Conservation (phyloP, 2,888 invertebrate species). For the Drosophila histrio region DNA sequence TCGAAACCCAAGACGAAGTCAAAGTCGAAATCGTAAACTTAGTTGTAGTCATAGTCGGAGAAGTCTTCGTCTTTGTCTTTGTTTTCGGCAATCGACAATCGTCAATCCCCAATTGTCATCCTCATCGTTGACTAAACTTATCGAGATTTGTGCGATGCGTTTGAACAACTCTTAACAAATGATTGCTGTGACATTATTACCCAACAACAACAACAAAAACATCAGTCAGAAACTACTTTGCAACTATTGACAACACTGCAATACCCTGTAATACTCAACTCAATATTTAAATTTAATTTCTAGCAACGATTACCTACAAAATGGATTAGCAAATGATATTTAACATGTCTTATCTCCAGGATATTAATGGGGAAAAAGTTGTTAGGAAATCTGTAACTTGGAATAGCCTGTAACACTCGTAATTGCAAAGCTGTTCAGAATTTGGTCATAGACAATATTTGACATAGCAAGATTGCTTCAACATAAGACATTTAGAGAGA, state of each 20-base stretch:
- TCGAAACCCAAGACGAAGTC: neutral
- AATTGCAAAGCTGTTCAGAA: too few relatives aligned
- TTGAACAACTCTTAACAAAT: conserved; percentile 50
- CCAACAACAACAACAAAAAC: conserved; percentile 28
- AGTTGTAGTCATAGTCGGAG: conserved; percentile 11
- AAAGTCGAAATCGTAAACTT: conserved; percentile 1
- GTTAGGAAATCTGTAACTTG: too few relatives aligned
- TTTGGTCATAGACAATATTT: too few relatives aligned
- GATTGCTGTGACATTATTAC: conserved; percentile 61
- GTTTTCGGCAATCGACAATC: conserved; percentile 13
- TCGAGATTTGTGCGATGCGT: conserved; percentile 39
- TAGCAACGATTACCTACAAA: too few relatives aligned
- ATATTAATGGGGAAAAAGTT: too few relatives aligned
- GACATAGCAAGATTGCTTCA: too few relatives aligned
- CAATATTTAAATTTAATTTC: too few relatives aligned
- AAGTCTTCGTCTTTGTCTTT: neutral
- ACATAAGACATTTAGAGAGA: too few relatives aligned
- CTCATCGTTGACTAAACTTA: conserved; percentile 23
- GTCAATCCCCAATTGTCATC: conserved; percentile 43
- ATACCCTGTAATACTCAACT: conserved; percentile 15
- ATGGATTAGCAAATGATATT: too few relatives aligned
- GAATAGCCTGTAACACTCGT: too few relatives aligned
- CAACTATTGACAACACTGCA: neutral
- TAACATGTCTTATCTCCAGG: too few relatives aligned
- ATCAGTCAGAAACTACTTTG: neutral